Percentiles rank a stretch among this genome's conserved stretches.
These are phyloP conservation scores for Microchirus variegatus DNA, from an alignment of 2,797 vertebrate genomes.

Conservation along the genomic window DNA sequence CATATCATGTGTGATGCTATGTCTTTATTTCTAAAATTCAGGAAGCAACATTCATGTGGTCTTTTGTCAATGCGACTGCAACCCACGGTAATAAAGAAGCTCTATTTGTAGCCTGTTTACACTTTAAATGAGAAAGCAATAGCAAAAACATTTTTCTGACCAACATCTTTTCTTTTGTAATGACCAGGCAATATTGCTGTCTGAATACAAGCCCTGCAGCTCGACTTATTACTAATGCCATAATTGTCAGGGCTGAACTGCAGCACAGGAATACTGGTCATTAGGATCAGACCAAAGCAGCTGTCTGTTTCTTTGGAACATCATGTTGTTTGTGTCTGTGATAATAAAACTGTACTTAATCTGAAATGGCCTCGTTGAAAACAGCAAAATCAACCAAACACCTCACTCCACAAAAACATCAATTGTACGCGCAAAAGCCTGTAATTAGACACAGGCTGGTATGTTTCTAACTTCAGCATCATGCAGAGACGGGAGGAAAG, in stretches of 20 bases:
- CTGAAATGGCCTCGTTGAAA: constrained; percentile 26
- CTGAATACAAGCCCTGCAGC: constrained; percentile 43
- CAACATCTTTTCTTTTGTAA: constrained; percentile 27
- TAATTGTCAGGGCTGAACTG: constrained; percentile 36
- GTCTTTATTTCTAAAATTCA: constrained; percentile 6
- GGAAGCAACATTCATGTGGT: constrained; percentile 20
- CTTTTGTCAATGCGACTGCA: constrained; percentile 45
- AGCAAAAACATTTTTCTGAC: constrained; percentile 44
- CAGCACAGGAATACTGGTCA: constrained; percentile 24
- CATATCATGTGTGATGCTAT: neutral
- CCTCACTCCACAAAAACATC: neutral
- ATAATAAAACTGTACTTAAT: constrained; percentile 33
- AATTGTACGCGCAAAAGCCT: neutral
- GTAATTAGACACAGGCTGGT: constrained; percentile 13
- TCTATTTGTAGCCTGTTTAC: constrained; percentile 14
- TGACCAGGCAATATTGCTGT: constrained; percentile 30
- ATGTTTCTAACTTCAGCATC: constrained; percentile 22
- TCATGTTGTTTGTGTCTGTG: constrained; percentile 7
- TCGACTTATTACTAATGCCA: constrained; percentile 49
- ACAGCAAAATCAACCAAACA: constrained; percentile 3
- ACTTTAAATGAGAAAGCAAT: constrained; percentile 20
- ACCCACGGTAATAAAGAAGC: constrained; percentile 21
- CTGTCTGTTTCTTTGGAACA: constrained; percentile 11
- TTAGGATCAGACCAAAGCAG: constrained; percentile 17
- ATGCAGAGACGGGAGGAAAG: neutral